Conservation (phyloP, 2,797 vertebrate genomes). For the Diplodus puntazzo region DNA sequence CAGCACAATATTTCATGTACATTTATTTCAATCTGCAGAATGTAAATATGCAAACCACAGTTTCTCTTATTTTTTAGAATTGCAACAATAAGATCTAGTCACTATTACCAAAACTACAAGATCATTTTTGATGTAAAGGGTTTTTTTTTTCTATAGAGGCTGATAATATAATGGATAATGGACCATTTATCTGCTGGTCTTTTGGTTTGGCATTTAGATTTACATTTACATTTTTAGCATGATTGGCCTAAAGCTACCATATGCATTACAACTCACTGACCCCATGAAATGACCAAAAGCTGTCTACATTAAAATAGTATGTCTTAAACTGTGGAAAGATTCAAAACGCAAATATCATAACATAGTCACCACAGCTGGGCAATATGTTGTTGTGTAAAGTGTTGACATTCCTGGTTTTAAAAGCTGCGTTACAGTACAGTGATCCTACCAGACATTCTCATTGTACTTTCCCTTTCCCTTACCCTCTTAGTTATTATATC, state of each 20-base stretch:
- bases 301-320: not conserved
- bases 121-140: not conserved
- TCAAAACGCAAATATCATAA: not conserved
- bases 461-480: too few species aligned
- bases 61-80: not conserved
- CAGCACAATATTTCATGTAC: not conserved
- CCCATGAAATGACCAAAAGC: not conserved
- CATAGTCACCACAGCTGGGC: not conserved
- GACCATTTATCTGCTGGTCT: constrained; percentile 8
- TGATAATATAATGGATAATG: too few species aligned
- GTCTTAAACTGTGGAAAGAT: not conserved
- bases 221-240: not conserved
- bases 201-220: constrained; percentile 3
- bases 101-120: not conserved
- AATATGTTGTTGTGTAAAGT: too few species aligned
- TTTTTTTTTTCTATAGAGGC: not conserved
- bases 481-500: too few species aligned
- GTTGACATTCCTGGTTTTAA: too few species aligned
- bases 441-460: too few species aligned
- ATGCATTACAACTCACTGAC: not conserved
- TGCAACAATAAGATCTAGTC: not conserved
- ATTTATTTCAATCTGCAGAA: not conserved
- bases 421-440: too few species aligned
- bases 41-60: not conserved
- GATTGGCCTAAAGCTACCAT: not conserved